phyloP scores from a whole-genome alignment of 2,113 vertebrate genomes.

The Aleadryas rufinucha region DNA sequence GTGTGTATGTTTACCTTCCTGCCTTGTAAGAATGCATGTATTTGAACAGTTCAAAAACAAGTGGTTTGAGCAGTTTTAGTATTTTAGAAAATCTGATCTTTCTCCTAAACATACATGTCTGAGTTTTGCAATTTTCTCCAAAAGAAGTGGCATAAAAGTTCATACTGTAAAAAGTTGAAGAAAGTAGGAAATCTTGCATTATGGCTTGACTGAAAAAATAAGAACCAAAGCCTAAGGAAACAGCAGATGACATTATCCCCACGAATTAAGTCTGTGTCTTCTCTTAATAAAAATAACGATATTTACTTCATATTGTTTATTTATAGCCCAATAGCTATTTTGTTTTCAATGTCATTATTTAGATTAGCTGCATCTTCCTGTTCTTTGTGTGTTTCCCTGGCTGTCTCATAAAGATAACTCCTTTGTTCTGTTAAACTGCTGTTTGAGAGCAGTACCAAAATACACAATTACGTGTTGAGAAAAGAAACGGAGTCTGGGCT shows the following conservation, averaged over 20 bases:
- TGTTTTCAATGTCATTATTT: slow-evolving; percentile 46
- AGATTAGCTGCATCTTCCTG: slow-evolving; percentile 45
- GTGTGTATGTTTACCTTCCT: neutral
- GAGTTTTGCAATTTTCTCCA: neutral
- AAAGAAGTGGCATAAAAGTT: neutral
- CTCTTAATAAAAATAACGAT: neutral
- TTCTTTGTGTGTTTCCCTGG: slow-evolving; percentile 30
- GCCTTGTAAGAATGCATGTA: neutral
- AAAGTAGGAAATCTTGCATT: neutral
- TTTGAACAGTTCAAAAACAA: neutral
- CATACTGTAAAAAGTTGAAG: neutral
- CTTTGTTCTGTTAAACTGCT: slow-evolving; percentile 57
- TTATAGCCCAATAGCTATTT: neutral
- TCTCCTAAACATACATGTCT: neutral
- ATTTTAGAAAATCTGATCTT: neutral
- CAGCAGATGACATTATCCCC: neutral
- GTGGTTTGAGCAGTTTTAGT: neutral
- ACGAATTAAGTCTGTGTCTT: neutral
- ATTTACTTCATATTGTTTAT: slow-evolving; percentile 37
- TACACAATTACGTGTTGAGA: slow-evolving; percentile 33
- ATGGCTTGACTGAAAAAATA: neutral
- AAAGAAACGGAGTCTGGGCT: slow-evolving; percentile 7
- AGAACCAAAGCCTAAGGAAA: neutral
- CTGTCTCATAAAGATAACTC: slow-evolving; percentile 52
- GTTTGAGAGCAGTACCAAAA: slow-evolving; percentile 38